phyloP scores from a whole-genome alignment of 2,113 vertebrate genomes.

The Ailurus styani region DNA sequence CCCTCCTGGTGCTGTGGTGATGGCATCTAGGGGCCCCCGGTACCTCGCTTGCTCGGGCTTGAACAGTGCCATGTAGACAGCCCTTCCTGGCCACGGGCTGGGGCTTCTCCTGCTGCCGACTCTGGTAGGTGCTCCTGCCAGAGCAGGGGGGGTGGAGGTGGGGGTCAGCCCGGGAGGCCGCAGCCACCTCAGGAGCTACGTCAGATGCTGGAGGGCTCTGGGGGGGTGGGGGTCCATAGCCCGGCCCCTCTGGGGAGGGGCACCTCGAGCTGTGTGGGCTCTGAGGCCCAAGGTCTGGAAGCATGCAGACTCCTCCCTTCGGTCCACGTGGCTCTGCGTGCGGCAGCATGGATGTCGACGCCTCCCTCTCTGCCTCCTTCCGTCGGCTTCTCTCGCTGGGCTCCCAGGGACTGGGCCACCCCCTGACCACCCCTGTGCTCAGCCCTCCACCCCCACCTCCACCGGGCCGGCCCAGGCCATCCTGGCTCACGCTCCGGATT shows the following conservation, averaged over 20 bases:
- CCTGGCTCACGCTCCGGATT: neutral
- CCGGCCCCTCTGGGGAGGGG: neutral
- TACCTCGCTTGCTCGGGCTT: fast-evolving
- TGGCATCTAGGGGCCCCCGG: fast-evolving
- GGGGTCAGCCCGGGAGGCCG: neutral
- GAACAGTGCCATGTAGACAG: fast-evolving
- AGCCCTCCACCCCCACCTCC: no score
- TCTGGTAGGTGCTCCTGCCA: neutral
- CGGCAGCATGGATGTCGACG: neutral
- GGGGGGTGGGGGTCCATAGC: neutral
- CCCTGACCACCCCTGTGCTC: fast-evolving
- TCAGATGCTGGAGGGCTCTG: neutral
- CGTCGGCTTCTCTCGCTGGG: neutral
- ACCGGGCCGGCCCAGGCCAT: neutral
- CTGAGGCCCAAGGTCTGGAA: neutral
- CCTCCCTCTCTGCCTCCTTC: neutral
- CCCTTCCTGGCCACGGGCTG: neutral
- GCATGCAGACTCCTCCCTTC: fast-evolving
- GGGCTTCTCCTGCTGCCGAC: neutral
- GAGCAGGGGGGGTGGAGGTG: neutral
- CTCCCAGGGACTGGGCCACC: fast-evolving
- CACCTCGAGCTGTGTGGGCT: fast-evolving
- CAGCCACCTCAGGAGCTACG: neutral
- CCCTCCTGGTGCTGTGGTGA: neutral
- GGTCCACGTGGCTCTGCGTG: fast-evolving